Base-by-base conservation (phyloP, 2,888 invertebrate species). In the Tineola bisselliella region DNA sequence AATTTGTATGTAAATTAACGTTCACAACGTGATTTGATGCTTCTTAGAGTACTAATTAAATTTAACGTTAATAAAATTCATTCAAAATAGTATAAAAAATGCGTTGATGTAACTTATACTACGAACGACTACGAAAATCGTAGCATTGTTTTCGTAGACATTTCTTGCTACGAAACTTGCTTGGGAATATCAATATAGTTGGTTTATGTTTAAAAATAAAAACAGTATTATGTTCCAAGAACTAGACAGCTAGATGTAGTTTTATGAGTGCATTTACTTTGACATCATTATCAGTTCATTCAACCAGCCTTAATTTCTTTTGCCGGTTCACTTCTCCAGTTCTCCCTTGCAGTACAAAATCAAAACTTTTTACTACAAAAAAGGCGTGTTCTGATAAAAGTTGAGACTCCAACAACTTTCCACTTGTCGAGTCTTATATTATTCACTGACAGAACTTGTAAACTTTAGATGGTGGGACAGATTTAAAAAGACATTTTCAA, bases 391-490 rank as follows among this genome's bases (percentile, higher is more conserved):
- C 25, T 18, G 54, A 25, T 54, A 54, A 54, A 54, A 54, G 48
- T 48, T 54, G 19, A 54, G 54, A 19, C 3, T 25, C n/a, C 54
- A 18, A 19, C 54, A 54, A 54, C 54, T 54, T 54, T 54, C 54
- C 54, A 54, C 54, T 54, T 25, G 54, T 12, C 54, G 17, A 54
- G 54, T 54, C 54, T 54, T 25, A 17, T 48, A 48, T 48, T 48
- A 54, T 25, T 25, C 18, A 54, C 54, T 25, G 17, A 48, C 8
- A 15, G 17, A 54, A 25, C 18, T 25, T 54, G 54, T 25, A 25
- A 54, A 25, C 25, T 54, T 54, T 48, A 48, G 48, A 38, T 38
- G 38, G 38, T 38, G 2, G 38, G 10, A 10, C 38, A 10, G 6
- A 38, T 38, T 38, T 38, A 38, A 38, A n/a, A 38, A n/a, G 5